These are phyloP conservation scores for Saturnia pavonia DNA, from an alignment of 2,888 invertebrate genomes.

Conservation along the genomic window DNA sequence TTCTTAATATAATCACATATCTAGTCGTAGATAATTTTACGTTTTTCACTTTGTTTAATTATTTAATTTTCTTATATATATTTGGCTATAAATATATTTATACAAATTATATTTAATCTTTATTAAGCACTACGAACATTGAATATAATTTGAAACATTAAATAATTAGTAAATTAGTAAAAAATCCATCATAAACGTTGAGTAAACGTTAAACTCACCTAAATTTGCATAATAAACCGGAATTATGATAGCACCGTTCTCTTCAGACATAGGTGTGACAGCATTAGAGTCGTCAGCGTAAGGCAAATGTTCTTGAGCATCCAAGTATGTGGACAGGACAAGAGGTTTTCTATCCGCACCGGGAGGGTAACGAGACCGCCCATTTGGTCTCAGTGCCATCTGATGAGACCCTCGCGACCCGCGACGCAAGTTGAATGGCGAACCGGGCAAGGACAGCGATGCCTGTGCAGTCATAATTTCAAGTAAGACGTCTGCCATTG, in stretches of 20 bases:
- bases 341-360: constrained; percentile 95
- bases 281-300: constrained; percentile 99
- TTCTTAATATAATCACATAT: no score
- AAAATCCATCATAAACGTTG: constrained; percentile 22
- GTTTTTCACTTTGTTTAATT: no score
- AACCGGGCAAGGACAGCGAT: constrained; percentile 97
- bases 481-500: neutral
- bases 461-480: constrained; percentile 83
- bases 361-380: constrained; percentile 89
- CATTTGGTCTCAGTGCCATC: constrained; percentile 91
- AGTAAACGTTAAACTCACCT: constrained; percentile 71
- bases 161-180: neutral
- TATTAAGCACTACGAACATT: no score
- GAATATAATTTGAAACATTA: no score
- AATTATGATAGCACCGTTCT: constrained; percentile 96
- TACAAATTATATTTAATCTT: no score
- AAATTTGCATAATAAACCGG: constrained; percentile 94
- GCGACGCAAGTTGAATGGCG: constrained; percentile 96
- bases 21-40: no score
- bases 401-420: constrained; percentile 96
- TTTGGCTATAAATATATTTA: no score
- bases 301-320: constrained; percentile 96
- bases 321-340: constrained; percentile 96
- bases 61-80: no score
- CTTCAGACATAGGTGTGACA: constrained; percentile 98